Base-by-base conservation (phyloP, 2,797 vertebrate species). In the Poecilia velifera region DNA sequence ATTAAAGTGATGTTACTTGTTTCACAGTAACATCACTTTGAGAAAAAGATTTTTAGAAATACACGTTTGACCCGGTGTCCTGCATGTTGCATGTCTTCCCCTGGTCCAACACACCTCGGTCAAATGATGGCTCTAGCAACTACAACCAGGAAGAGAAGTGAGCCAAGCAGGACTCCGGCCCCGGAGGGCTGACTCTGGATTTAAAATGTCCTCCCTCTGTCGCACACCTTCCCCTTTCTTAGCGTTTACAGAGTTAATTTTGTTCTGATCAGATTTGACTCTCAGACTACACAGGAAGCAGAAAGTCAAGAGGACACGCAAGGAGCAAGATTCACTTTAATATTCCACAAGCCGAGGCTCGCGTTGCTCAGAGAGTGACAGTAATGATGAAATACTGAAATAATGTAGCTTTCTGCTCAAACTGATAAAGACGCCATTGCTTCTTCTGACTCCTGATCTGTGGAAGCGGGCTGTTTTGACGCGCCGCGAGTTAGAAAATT, bases 311-410 rank as follows among this genome's bases (percentile, higher is more conserved):
- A 71, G 72, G 76, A 66, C 68, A 82, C 74, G 72, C 66, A 78
- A 91, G 76, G 20, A 34, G 14, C 83, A 25, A 73, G 79, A 75
- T 86, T 73, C 72, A 43, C 66, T 82, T 85, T 80, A 83, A 85
- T 88, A 86, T 89, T 91, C 82, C 77, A 46, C 83, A 76, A 83
- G 80, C 73, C 16, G 43, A 76, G 43, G 66, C 82, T 83, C 84
- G 73, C 82, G 74, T 88, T 20, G 45, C 77, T 81, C 83, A 12
- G 80, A 82, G 45, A 76, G 73, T 86, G 90, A 87, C 90, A 90
- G 82, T 85, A 82, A 86, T 83, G 88, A 92, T 89, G 75, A 90
- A 88, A 91, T 70, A 53, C 74, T 79, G 78, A 81, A 90, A 85
- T 89, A 80, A 87, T 84, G 87, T 76, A 31, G 75, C 77, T 81